Evolutionary conservation across 2,888 invertebrate genomes (phyloP).

Genomic region (Clitarchus hookeri): DNA sequence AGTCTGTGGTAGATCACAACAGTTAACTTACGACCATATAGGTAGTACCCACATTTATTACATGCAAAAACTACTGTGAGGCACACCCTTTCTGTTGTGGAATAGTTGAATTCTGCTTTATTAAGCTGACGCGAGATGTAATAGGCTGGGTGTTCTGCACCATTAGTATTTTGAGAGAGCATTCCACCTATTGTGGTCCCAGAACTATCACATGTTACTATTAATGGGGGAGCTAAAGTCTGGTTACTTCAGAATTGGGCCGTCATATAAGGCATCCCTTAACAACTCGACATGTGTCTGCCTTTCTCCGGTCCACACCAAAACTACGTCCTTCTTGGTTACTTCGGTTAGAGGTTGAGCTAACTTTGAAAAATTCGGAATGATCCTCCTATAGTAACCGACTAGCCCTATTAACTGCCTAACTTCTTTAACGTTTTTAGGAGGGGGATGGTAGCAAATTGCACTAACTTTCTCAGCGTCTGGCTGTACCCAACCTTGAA

Average conservation of each 20-base stretch:
- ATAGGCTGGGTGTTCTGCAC: slow-evolving; percentile 40
- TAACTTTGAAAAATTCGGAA: slow-evolving; percentile 44
- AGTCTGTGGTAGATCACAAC: slow-evolving; percentile 41
- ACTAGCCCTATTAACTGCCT: slow-evolving; percentile 46
- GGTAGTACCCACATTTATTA: slow-evolving; percentile 41
- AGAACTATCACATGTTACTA: slow-evolving; percentile 46
- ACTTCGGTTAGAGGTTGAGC: slow-evolving; percentile 46
- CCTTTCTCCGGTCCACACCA: slow-evolving; percentile 37
- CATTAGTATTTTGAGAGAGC: slow-evolving; percentile 43
- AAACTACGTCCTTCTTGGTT: slow-evolving; percentile 42
- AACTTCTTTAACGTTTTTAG: slow-evolving; percentile 39
- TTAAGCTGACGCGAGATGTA: slow-evolving; percentile 41
- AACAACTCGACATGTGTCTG: slow-evolving; percentile 31
- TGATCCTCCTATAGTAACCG: slow-evolving; percentile 48
- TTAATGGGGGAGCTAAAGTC: slow-evolving; percentile 41
- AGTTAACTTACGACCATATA: slow-evolving; percentile 40
- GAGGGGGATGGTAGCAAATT: neutral
- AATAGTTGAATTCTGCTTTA: slow-evolving; percentile 41
- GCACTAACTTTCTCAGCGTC: neutral
- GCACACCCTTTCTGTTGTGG: slow-evolving; percentile 41
- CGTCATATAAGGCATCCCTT: slow-evolving; percentile 36
- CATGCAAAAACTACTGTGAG: slow-evolving; percentile 41
- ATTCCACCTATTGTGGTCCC: slow-evolving; percentile 44
- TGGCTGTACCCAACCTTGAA: slow-evolving; percentile 41
- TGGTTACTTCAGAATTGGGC: slow-evolving; percentile 44